Percentiles rank a stretch among this genome's conserved stretches.
phyloP scores from a whole-genome alignment of 2,113 vertebrate genomes.

The Menidia beryllina region DNA sequence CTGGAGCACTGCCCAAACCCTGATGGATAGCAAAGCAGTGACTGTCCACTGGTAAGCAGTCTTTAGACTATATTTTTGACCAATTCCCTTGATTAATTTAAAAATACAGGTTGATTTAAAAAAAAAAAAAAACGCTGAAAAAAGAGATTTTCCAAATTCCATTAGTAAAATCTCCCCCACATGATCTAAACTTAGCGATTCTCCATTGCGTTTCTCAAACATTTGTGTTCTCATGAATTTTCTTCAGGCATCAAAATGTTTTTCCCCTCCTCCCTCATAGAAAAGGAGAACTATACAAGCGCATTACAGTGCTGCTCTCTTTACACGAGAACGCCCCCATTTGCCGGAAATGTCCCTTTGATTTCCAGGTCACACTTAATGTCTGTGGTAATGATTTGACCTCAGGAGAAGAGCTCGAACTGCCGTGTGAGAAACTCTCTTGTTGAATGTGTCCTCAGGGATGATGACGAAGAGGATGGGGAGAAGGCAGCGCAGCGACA shows the following conservation, averaged over 20 bases:
- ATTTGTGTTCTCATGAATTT: background rate
- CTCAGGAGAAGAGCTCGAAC: constrained; percentile 12
- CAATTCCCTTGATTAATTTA: background rate
- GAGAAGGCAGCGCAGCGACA: constrained; percentile 78
- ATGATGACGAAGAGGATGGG: constrained; percentile 80
- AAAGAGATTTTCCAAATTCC: background rate
- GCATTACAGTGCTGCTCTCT: constrained; percentile 6
- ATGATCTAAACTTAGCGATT: background rate
- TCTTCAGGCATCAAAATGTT: background rate
- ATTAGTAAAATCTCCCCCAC: background rate
- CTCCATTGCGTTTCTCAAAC: background rate
- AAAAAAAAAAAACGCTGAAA: background rate
- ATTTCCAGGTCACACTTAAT: constrained; percentile 25
- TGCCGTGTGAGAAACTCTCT: background rate
- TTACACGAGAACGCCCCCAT: background rate
- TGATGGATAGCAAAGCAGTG: constrained; percentile 86
- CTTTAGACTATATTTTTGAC: background rate
- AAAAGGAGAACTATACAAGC: background rate
- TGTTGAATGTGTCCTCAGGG: constrained; percentile 74
- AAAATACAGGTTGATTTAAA: background rate
- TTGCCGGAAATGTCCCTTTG: constrained; percentile 1
- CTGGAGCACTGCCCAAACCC: constrained; percentile 90
- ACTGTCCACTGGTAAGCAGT: constrained; percentile 80
- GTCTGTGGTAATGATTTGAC: constrained; percentile 34
- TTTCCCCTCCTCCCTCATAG: background rate